Evolutionary conservation across 2,888 invertebrate species (phyloP), one percentile per base, ranked within the genome.

Genomic region (Hoplodrina ambigua): DNA sequence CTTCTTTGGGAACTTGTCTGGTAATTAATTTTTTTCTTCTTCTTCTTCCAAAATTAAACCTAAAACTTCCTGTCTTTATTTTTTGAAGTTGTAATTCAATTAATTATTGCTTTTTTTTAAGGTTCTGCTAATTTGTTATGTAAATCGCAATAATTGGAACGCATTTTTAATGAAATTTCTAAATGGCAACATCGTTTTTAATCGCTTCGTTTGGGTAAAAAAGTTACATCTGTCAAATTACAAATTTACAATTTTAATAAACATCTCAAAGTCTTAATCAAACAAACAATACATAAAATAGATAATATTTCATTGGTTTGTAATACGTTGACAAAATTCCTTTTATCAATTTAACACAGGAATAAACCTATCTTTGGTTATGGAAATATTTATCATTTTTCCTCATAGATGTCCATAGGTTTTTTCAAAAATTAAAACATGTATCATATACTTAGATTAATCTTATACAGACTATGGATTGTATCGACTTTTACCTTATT

Each of bases 381-480:
- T 25, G 71, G 71, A 70, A 55, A 50, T 60, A 58, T 72, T 49
- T 69, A 58, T 37, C 30, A 52, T 41, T 57, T 69, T 60, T 69
- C 77, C 70, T 41, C 60, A 52, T 30, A 2, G n/a, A 49, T 49
- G 54, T 55, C 33, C 41, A 46, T 53, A 52, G 20, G 20, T n/a
- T 33, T 10, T 46, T 54, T 41, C 44, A 30, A 30, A 52, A 53
- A 76, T 46, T 61, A 37, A 77, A 87, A 83, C 82, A 94, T 96
- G 94, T 92, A 91, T 90, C 91, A 94, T 76, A 89, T 95, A 85
- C 70, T 97, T 69, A 91, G 96, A 73, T 90, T 96, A 76, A 96
- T 97, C 86, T 92, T 97, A 80, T 96, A 97, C 89, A 97, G 97
- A 92, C 97, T 98, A 86, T 98, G 98, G 98, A 97, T 97, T 66